These are phyloP conservation scores for Sebastes kiyomatsui DNA, from an alignment of 2,797 vertebrate genomes.

Conservation along the genomic window DNA sequence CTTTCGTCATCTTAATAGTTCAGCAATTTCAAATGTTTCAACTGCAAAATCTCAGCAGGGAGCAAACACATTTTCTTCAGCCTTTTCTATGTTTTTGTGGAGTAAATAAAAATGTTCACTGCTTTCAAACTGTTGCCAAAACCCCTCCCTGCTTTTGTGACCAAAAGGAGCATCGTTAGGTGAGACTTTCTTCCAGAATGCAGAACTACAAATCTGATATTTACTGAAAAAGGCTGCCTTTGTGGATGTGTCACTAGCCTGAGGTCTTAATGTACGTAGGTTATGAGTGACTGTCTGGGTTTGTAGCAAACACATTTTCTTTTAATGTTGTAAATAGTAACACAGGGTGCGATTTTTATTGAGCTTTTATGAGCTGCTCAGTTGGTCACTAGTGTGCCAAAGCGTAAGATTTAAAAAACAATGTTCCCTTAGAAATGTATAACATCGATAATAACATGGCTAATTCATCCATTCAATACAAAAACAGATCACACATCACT, in stretches of 20 bases:
- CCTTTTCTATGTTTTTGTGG: background rate
- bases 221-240: background rate
- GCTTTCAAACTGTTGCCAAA: background rate
- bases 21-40: background rate
- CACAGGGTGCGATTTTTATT: background rate
- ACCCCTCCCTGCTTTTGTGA: background rate
- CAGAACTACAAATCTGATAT: constrained; percentile 2
- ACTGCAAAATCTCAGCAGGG: background rate
- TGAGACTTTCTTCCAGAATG: background rate
- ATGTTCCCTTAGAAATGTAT: background rate
- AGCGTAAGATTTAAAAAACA: background rate
- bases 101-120: background rate
- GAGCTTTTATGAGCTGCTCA: background rate
- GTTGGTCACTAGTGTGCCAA: background rate
- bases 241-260: constrained; percentile 1
- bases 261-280: background rate
- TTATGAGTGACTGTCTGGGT: background rate
- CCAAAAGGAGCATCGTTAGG: background rate
- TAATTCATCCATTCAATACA: background rate
- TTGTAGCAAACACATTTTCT: background rate
- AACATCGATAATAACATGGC: background rate
- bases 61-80: background rate
- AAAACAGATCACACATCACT: background rate
- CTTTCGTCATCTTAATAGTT: background rate
- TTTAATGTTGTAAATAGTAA: background rate